phyloP scores from a whole-genome alignment of 2,888 invertebrate genomes.

The Metalampra italica region DNA sequence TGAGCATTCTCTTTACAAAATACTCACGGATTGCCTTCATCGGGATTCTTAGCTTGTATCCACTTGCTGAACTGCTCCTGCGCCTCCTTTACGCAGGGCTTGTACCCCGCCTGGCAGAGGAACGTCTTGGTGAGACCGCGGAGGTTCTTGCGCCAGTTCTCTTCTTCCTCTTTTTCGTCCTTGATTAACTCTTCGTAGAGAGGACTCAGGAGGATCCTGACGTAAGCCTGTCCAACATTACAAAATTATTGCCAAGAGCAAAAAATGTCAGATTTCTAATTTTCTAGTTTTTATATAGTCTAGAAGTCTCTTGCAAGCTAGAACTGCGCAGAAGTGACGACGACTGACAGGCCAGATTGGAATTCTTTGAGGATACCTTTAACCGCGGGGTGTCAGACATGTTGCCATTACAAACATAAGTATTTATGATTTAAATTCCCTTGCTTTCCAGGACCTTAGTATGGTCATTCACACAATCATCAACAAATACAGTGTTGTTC shows the following conservation, averaged over 20 bases:
- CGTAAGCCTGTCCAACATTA: constrained; percentile 78
- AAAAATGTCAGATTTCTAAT: constrained; percentile 1
- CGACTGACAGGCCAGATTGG: no score
- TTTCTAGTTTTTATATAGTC: no score
- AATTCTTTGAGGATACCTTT: no score
- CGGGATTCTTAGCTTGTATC: constrained; percentile 86
- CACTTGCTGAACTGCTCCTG: constrained; percentile 85
- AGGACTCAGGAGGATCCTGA: constrained; percentile 82
- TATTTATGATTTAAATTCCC: no score
- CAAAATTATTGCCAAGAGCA: background rate
- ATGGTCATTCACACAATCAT: no score
- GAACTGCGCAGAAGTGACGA: no score
- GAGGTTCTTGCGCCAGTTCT: constrained; percentile 83
- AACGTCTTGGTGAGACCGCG: constrained; percentile 83
- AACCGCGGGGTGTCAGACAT: no score
- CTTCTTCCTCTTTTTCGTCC: constrained; percentile 74
- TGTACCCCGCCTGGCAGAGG: constrained; percentile 86
- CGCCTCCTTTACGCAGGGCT: constrained; percentile 87
- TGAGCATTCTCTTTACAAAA: background rate
- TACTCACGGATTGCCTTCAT: constrained; percentile 89
- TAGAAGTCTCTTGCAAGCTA: no score
- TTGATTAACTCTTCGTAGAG: constrained; percentile 83
- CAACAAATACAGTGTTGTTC: no score
- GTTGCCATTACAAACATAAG: no score
- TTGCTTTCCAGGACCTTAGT: no score